A percentile compares a stretch with the other conserved stretches of the same genome.
These are phyloP conservation scores for Desmophyllum pertusum DNA, from an alignment of 92 coral and sea anemone species.

Conservation along the genomic window DNA sequence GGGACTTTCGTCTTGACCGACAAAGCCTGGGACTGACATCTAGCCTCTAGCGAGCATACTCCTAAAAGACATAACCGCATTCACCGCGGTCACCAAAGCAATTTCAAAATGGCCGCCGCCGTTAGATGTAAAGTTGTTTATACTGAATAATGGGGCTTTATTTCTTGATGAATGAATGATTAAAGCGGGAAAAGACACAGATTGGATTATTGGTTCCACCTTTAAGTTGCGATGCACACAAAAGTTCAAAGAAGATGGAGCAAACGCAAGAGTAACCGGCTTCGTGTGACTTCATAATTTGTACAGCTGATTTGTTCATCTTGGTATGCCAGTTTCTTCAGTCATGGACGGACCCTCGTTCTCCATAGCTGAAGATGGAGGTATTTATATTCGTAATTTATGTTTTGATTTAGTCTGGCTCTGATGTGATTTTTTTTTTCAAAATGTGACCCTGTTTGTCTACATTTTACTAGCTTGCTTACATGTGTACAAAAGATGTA, in stretches of 20 bases:
- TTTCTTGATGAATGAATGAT: neutral
- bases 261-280: neutral
- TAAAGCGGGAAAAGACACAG: neutral
- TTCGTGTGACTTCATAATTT: neutral
- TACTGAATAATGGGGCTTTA: neutral
- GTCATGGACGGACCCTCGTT: slow-evolving; percentile 45
- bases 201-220: neutral
- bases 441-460: too few species aligned
- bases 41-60: neutral
- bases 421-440: too few species aligned
- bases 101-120: slow-evolving; percentile 35
- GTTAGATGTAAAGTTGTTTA: neutral
- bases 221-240: neutral
- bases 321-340: slow-evolving; percentile 39
- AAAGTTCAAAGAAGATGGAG: slow-evolving; percentile 17
- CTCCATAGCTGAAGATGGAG: slow-evolving; percentile 42
- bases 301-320: slow-evolving; percentile 10
- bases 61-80: neutral
- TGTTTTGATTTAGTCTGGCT: too few species aligned
- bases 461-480: too few species aligned
- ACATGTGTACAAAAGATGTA: too few species aligned
- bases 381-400: neutral
- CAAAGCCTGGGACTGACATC: slow-evolving; percentile 2
- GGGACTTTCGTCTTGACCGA: neutral
- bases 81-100: too few species aligned